phyloP scores from a whole-genome alignment of 2,888 invertebrate genomes.

The Xylophagus ater region DNA sequence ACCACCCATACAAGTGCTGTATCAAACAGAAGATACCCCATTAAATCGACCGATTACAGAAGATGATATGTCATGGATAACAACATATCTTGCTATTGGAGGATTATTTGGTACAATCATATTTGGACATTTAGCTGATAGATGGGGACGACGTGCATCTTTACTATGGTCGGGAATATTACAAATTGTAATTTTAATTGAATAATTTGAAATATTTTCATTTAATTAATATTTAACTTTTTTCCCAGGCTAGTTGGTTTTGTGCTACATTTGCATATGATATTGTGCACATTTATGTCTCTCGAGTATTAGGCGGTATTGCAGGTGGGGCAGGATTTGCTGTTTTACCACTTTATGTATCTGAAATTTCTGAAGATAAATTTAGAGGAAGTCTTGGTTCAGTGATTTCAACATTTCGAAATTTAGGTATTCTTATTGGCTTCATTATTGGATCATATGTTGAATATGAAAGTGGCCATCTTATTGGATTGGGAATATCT shows the following conservation, averaged over 20 bases:
- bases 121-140: conserved; percentile 26
- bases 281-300: conserved; percentile 29
- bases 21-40: conserved; percentile 26
- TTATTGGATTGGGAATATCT: conserved; percentile 26
- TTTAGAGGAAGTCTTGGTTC: conserved; percentile 21
- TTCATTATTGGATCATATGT: conserved; percentile 24
- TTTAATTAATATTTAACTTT: neutral
- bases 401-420: conserved; percentile 26
- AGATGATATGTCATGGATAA: conserved; percentile 25
- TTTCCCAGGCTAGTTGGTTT: conserved; percentile 28
- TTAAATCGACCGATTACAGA: conserved; percentile 23
- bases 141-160: conserved; percentile 28
- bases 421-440: conserved; percentile 28
- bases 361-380: conserved; percentile 28
- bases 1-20: conserved; percentile 27
- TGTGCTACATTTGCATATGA: conserved; percentile 31
- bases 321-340: conserved; percentile 29
- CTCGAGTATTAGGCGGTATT: conserved; percentile 28
- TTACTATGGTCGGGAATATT: conserved; percentile 28
- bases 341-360: conserved; percentile 29
- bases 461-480: conserved; percentile 22
- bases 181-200: conserved; percentile 29
- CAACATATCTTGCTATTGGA: conserved; percentile 27
- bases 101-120: conserved; percentile 26
- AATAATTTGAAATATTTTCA: neutral